Evolutionary conservation across 2,888 invertebrate genomes (phyloP).

Genomic region (Cepaea hortensis): DNA sequence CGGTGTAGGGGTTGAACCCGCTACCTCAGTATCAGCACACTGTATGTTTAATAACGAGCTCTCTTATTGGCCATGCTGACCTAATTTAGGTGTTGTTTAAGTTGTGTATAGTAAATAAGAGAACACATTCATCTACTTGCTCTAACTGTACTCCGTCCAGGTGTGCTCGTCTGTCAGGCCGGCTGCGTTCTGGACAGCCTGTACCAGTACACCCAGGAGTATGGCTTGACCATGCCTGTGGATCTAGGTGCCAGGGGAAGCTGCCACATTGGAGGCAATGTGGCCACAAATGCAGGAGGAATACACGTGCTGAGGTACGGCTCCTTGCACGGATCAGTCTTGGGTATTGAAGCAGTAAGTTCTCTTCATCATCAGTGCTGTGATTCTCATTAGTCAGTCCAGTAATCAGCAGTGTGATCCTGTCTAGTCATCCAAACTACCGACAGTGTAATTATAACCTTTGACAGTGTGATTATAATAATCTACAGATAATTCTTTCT

Average conservation of each 20-base stretch:
- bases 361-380: background rate
- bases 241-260: conserved; percentile 97
- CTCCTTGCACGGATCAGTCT: conserved; percentile 91
- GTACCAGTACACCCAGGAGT: conserved; percentile 84
- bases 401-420: background rate
- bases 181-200: conserved; percentile 93
- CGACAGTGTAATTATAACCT: no score
- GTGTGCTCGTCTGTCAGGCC: conserved; percentile 84
- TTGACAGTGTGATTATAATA: no score
- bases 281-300: conserved; percentile 97
- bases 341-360: conserved; percentile 92
- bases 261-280: conserved; percentile 96
- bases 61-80: no score
- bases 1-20: no score
- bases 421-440: no score
- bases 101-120: no score
- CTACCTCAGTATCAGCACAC: no score
- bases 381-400: background rate
- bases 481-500: no score
- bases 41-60: no score
- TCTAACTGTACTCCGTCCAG: conserved; percentile 60
- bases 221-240: conserved; percentile 92
- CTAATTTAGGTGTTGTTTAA: no score
- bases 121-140: no score
- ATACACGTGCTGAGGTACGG: conserved; percentile 95